phyloP scores from a whole-genome alignment of 2,888 invertebrate species.

The Diarsia rubi region DNA sequence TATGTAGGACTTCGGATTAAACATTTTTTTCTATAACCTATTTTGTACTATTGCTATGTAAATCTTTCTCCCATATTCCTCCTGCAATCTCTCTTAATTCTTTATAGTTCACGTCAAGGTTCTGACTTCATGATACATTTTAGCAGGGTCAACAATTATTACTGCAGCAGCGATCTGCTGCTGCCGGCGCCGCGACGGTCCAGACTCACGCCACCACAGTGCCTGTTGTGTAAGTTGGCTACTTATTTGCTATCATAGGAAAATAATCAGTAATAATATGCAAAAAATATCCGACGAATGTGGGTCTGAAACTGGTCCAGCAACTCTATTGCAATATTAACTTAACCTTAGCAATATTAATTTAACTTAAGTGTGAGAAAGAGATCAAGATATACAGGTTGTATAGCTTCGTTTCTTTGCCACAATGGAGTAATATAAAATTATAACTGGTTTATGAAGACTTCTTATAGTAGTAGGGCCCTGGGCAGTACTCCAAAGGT shows the following conservation, averaged over 20 bases:
- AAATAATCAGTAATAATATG: not conserved
- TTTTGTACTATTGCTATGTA: not conserved
- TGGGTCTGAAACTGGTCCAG: not conserved
- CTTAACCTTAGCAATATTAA: no score
- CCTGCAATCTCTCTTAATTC: not conserved
- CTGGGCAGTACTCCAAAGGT: not conserved
- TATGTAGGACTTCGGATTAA: not conserved
- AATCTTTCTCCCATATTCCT: not conserved
- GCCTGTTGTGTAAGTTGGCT: constrained; percentile 82
- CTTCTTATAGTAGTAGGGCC: no score
- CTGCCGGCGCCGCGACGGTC: constrained; percentile 77
- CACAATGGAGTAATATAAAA: not conserved
- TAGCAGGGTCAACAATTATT: constrained; percentile 85
- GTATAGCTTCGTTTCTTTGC: not conserved
- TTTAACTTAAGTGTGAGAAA: not conserved
- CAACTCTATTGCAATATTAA: not conserved
- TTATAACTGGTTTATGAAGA: not conserved
- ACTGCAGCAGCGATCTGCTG: constrained; percentile 81
- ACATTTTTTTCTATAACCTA: not conserved
- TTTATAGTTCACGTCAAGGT: not conserved
- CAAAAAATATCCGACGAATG: not conserved
- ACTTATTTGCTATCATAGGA: not conserved
- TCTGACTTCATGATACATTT: not conserved
- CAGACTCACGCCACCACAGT: constrained; percentile 82
- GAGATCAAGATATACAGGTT: not conserved